Evolutionary conservation across 2,113 vertebrate species (phyloP).

Genomic region (Rattus rattus): DNA sequence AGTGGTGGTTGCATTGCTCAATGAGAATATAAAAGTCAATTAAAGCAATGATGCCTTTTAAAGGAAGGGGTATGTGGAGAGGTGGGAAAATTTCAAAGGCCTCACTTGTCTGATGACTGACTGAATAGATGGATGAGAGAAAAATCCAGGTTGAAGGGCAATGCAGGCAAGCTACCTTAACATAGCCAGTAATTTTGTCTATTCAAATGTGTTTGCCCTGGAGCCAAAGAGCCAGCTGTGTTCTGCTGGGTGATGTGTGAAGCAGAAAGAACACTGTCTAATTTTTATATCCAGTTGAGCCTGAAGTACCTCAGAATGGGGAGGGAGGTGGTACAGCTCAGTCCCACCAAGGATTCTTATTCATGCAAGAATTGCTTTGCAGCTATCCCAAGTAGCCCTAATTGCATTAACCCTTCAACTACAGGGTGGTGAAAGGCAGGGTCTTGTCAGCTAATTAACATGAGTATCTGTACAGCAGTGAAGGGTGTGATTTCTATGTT

Average conservation of each 20-base stretch:
- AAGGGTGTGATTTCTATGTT: constrained; percentile 58
- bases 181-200: constrained; percentile 73
- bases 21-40: background rate
- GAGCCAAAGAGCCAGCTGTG: constrained; percentile 69
- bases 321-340: constrained; percentile 60
- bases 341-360: constrained; percentile 74
- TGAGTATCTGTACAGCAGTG: constrained; percentile 75
- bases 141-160: constrained; percentile 71
- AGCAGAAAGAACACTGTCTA: constrained; percentile 82
- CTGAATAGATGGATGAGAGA: constrained; percentile 55
- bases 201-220: constrained; percentile 80
- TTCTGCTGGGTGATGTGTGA: constrained; percentile 72
- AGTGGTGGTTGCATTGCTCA: background rate
- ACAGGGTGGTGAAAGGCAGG: constrained; percentile 66
- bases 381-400: constrained; percentile 65
- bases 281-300: constrained; percentile 79
- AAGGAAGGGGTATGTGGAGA: background rate
- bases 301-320: constrained; percentile 64
- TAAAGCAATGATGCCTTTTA: background rate
- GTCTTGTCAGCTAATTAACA: constrained; percentile 74
- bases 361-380: constrained; percentile 75
- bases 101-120: constrained; percentile 39
- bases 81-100: constrained; percentile 18
- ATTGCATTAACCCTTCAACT: constrained; percentile 82
- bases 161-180: constrained; percentile 72